Percentiles rank a stretch among this genome's conserved stretches.
These are phyloP conservation scores for Orthonevra nobilis DNA, from an alignment of 2,888 invertebrate genomes.

Conservation along the genomic window DNA sequence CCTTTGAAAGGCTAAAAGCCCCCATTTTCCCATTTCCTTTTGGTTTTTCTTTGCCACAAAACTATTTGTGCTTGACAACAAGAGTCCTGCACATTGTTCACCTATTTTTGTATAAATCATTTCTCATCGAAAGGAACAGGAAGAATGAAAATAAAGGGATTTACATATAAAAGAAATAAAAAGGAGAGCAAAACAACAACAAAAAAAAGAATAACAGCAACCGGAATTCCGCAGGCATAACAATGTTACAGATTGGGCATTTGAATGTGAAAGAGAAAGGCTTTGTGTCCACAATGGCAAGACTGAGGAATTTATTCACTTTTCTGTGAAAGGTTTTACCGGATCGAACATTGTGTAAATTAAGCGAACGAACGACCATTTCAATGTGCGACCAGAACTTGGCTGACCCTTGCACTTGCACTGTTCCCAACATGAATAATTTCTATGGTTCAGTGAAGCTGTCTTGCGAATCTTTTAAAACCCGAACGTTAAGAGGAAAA, in stretches of 20 bases:
- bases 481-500: no score
- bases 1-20: background rate
- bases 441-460: no score
- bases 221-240: constrained; percentile 24
- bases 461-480: no score
- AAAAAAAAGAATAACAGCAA: no score
- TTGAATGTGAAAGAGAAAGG: constrained; percentile 34
- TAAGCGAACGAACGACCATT: no score
- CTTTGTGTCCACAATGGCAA: constrained; percentile 4
- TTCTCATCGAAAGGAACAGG: background rate
- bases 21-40: background rate
- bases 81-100: background rate
- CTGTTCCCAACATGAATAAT: no score
- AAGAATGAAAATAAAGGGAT: background rate
- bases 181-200: background rate
- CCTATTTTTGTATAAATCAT: background rate
- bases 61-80: background rate
- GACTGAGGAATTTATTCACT: constrained; percentile 8
- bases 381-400: no score
- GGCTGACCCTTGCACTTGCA: no score
- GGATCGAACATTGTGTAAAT: no score
- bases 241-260: constrained; percentile 37
- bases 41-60: background rate
- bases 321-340: background rate
- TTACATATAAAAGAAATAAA: constrained; percentile 5